Conservation (phyloP, 2,888 invertebrate species). For the Seira musarum region DNA sequence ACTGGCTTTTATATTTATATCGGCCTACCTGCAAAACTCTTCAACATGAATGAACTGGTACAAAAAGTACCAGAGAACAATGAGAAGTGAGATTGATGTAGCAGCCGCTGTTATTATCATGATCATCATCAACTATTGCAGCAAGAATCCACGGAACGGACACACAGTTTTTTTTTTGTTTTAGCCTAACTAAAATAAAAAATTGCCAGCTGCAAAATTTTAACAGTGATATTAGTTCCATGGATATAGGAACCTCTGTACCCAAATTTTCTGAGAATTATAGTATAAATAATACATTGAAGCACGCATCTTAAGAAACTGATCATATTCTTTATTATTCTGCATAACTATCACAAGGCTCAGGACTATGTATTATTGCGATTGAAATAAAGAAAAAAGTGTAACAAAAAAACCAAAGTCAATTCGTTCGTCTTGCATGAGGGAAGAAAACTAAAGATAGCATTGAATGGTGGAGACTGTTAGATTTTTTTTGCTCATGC, state of each 20-base stretch:
- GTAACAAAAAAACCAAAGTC: not conserved
- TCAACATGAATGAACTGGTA: constrained; percentile 39
- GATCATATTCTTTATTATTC: not conserved
- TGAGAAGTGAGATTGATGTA: not conserved
- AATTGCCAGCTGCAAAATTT: constrained; percentile 42
- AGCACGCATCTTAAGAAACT: not conserved
- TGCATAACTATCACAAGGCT: not conserved
- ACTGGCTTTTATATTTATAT: not conserved
- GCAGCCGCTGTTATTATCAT: constrained; percentile 5
- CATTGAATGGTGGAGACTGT: not conserved
- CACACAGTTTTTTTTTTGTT: not conserved
- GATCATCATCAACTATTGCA: not conserved
- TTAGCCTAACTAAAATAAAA: not conserved
- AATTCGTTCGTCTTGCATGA: not conserved
- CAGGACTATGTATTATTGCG: not conserved
- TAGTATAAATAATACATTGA: too few species aligned
- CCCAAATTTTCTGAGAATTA: too few species aligned
- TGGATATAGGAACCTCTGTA: too few species aligned
- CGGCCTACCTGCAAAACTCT: not conserved
- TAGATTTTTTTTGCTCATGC: not conserved
- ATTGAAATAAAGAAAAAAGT: not conserved
- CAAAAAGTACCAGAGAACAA: constrained; percentile 13
- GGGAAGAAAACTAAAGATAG: not conserved
- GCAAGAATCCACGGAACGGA: not conserved
- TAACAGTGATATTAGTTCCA: not conserved